Evolutionary conservation across 2,888 invertebrate species (phyloP).

Genomic region (Acrobasis consociella): DNA sequence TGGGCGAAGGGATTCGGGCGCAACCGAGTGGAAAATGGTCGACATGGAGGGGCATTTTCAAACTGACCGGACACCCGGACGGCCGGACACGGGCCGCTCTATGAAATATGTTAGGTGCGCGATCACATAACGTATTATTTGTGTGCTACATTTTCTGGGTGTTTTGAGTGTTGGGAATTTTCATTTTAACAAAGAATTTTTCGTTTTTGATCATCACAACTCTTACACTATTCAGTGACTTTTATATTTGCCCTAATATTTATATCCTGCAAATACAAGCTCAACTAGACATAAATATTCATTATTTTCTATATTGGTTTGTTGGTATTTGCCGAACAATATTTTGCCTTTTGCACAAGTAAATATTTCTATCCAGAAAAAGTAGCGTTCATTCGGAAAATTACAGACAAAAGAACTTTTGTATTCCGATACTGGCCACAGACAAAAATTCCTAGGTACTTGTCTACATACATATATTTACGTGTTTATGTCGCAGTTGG

Average conservation of each 20-base stretch:
- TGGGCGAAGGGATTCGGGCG: constrained; percentile 61
- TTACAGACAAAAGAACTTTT: constrained; percentile 36
- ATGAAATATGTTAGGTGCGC: constrained; percentile 63
- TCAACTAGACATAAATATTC: background rate
- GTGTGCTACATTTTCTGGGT: constrained; percentile 23
- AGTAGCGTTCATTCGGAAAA: constrained; percentile 42
- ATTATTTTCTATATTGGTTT: background rate
- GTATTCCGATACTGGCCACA: constrained; percentile 19
- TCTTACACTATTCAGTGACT: no score
- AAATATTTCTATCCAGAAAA: constrained; percentile 41
- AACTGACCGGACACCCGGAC: constrained; percentile 63
- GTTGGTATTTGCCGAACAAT: background rate
- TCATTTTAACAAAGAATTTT: background rate
- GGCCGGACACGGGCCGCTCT: constrained; percentile 33
- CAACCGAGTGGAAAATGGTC: constrained; percentile 75
- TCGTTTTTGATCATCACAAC: background rate
- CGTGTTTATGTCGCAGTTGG: no score
- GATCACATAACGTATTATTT: constrained; percentile 51
- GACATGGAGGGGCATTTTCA: constrained; percentile 71
- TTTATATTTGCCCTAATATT: no score
- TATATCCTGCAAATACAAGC: no score
- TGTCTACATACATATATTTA: no score
- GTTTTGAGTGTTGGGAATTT: background rate
- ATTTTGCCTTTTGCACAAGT: background rate
- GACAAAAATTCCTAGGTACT: constrained; percentile 21